phyloP scores from a whole-genome alignment of 2,888 invertebrate species.

The Antheraea yamamai region DNA sequence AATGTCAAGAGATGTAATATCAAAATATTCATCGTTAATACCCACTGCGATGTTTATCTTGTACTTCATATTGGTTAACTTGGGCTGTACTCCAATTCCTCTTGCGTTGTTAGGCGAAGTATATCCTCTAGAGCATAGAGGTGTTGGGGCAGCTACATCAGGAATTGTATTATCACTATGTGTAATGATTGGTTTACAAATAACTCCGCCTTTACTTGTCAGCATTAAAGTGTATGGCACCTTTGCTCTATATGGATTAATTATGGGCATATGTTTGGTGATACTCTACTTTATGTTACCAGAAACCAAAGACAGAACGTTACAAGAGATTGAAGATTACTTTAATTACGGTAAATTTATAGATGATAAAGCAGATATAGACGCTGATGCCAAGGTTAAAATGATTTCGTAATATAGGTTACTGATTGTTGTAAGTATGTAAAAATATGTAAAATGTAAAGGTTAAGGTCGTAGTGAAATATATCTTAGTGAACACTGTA shows the following conservation, averaged over 20 bases:
- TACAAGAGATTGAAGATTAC: conserved; percentile 45
- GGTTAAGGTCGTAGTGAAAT: too few species aligned
- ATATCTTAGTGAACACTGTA: too few species aligned
- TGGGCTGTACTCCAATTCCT: conserved; percentile 63
- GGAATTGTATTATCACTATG: conserved; percentile 46
- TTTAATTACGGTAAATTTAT: conserved; percentile 36
- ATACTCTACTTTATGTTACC: conserved; percentile 42
- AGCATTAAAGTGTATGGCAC: conserved; percentile 43
- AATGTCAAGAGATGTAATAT: conserved; percentile 35
- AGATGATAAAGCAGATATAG: conserved; percentile 20
- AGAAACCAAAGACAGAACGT: conserved; percentile 46
- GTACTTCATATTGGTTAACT: conserved; percentile 57
- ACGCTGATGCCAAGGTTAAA: conserved; percentile 25
- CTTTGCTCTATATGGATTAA: conserved; percentile 39
- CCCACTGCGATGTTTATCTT: conserved; percentile 47
- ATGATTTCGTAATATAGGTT: conserved; percentile 24
- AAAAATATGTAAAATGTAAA: too few species aligned
- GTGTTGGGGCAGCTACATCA: conserved; percentile 45
- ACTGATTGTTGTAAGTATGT: too few species aligned
- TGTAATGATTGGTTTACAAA: conserved; percentile 48
- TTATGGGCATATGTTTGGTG: conserved; percentile 33
- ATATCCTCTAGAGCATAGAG: conserved; percentile 58
- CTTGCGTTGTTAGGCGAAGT: conserved; percentile 60
- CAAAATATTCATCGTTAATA: conserved; percentile 44
- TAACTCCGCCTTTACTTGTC: conserved; percentile 42